phyloP scores from a whole-genome alignment of 2,797 vertebrate species.

The Calcarius lapponicus region DNA sequence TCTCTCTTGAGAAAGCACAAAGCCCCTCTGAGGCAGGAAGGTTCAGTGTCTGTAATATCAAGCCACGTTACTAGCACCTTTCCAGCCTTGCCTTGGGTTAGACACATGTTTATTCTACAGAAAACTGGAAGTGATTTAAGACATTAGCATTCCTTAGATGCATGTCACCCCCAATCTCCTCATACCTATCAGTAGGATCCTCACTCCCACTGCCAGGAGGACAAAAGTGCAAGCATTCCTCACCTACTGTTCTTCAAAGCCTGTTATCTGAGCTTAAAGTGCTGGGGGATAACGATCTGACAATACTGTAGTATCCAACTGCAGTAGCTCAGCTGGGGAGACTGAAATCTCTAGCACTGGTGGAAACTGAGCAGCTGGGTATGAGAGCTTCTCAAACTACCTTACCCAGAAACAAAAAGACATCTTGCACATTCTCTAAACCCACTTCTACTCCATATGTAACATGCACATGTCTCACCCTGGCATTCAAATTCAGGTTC shows the following conservation, averaged over 20 bases:
- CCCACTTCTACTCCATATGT: not conserved
- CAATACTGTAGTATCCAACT: not conserved
- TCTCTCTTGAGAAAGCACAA: slow-evolving; percentile 6
- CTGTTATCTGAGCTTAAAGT: not conserved
- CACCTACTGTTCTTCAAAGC: not conserved
- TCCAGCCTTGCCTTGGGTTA: slow-evolving; percentile 7
- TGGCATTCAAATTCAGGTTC: not conserved
- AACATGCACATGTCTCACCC: not conserved
- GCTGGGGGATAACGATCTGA: not conserved
- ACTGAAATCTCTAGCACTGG: not conserved
- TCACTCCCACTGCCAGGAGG: not conserved
- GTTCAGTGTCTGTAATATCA: not conserved
- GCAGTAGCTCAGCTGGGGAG: not conserved
- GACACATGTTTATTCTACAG: not conserved
- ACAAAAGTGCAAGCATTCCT: not conserved
- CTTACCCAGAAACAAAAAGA: not conserved
- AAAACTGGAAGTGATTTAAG: slow-evolving; percentile 9
- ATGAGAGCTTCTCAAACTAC: not conserved
- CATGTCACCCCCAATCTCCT: not conserved
- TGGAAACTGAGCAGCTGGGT: not conserved
- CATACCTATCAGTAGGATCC: not conserved
- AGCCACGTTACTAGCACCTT: not conserved
- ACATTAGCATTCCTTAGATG: not conserved
- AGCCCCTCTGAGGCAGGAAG: not conserved
- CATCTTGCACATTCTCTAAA: not conserved